phyloP scores from a whole-genome alignment of 2,888 invertebrate genomes.

The Amiota minor region DNA sequence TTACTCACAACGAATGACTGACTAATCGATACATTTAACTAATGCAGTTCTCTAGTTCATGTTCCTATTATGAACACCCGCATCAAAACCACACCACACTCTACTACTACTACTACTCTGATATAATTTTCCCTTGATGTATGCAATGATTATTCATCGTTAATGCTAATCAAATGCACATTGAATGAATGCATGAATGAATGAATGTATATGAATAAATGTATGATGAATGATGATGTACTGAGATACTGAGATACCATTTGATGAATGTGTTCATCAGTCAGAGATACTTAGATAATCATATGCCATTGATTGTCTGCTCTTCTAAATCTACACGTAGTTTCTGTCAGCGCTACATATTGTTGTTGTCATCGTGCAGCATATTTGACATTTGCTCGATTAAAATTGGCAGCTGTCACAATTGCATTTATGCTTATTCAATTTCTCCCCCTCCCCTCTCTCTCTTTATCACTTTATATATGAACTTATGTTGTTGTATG shows the following conservation, averaged over 20 bases:
- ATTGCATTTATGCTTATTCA: slow-evolving; percentile 51
- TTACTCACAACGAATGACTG: slow-evolving; percentile 39
- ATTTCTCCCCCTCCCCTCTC: neutral
- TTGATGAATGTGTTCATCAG: slow-evolving; percentile 32
- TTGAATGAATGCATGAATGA: neutral
- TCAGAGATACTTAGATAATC: slow-evolving; percentile 36
- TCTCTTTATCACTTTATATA: neutral
- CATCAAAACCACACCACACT: slow-evolving; percentile 7
- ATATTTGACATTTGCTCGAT: slow-evolving; percentile 57
- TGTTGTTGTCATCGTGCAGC: neutral
- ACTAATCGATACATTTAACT: slow-evolving; percentile 36
- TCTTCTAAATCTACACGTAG: no score
- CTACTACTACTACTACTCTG: no score
- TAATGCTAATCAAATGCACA: neutral
- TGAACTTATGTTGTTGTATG: neutral
- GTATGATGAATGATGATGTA: no score
- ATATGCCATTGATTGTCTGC: neutral
- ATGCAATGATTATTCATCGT: slow-evolving; percentile 30
- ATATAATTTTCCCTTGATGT: slow-evolving; percentile 20
- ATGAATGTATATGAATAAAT: no score
- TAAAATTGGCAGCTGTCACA: slow-evolving; percentile 64
- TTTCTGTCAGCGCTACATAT: slow-evolving; percentile 24
- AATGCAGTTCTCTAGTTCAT: neutral
- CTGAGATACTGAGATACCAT: no score
- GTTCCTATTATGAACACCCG: neutral